Percentiles rank a stretch among this genome's conserved stretches.
These are phyloP conservation scores for Digitonthophagus gazella DNA, from an alignment of 2,888 invertebrate species.

Conservation along the genomic window DNA sequence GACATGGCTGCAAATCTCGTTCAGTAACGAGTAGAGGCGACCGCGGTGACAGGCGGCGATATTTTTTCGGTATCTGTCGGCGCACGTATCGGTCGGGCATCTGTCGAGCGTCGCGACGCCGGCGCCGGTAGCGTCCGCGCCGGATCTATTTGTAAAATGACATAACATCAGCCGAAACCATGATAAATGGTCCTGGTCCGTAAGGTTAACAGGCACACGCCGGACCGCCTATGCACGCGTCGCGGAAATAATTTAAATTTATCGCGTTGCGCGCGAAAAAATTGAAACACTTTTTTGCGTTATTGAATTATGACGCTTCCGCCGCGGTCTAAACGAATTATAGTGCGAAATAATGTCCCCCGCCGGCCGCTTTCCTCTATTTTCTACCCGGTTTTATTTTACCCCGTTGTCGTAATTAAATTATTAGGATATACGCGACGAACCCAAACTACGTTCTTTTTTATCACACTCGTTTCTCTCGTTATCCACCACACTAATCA, in stretches of 20 bases:
- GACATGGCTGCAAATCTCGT: neutral
- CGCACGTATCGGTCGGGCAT: conserved; percentile 7
- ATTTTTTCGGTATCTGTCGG: conserved; percentile 13
- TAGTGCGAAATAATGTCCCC: neutral
- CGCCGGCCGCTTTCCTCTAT: neutral
- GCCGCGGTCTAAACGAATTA: neutral
- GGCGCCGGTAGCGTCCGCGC: neutral
- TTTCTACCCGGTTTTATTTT: neutral
- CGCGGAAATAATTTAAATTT: conserved; percentile 14
- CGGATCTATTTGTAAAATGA: conserved; percentile 29
- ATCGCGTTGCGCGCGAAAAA: conserved; percentile 8
- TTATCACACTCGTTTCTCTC: neutral
- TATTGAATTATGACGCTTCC: conserved; percentile 9
- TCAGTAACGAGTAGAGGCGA: conserved; percentile 7
- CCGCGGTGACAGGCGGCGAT: conserved; percentile 3
- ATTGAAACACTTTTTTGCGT: conserved; percentile 12
- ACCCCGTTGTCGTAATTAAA: neutral
- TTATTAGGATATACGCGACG: neutral
- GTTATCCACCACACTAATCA: neutral
- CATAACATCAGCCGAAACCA: conserved; percentile 25
- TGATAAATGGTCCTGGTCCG: conserved; percentile 25
- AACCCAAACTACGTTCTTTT: neutral
- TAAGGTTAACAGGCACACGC: conserved; percentile 18
- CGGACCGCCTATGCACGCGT: neutral
- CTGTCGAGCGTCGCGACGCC: conserved; percentile 2